Evolutionary conservation across 2,888 invertebrate species (phyloP), one percentile per base, ranked within the genome.

Genomic region (Tipula confusa): DNA sequence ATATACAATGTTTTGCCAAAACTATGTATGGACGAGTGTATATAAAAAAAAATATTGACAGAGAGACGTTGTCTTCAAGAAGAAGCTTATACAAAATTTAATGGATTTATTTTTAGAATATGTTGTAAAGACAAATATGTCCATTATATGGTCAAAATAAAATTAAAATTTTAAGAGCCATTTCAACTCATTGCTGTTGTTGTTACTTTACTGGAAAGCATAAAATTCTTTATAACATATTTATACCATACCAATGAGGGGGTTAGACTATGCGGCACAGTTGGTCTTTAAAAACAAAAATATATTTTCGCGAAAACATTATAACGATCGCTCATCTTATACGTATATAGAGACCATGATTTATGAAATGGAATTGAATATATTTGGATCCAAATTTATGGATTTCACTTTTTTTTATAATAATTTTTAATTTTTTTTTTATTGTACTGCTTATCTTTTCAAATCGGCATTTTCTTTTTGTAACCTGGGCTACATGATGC

Each of bases 331-430:
- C 64, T 64, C 64, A 64, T 24, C 24, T 64, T 64, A 64, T 38
- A 64, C 13, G 64, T 24, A 38, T 13, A 24, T 64, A 64, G 9
- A 64, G 2, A 1, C 7, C 15, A 43, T 64, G 64, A 64, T 64
- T 64, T 64, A 64, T 64, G 64, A 2, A 24, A 64, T 64, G 64
- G 64, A 64, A 64, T 64, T 24, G 64, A 24, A 64, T 64, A n/a
- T n/a, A 64, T 64, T 24, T 64, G 64, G 64, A 64, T 64, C 64
- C 64, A 64, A 64, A 64, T 64, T 64, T 64, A 64, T 64, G 64
- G 64, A 64, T 64, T 24, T 24, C 64, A 64, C 24, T 64, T 64
- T 64, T 64, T 3, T 64, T 9, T 64, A 7, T 64, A 24, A 64
- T 11, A 64, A 24, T 64, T 64, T 64, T 64, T 24, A n/a, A n/a